Evolutionary conservation across 2,797 vertebrate species (phyloP).

Genomic region (Pogonophryne albipinna): DNA sequence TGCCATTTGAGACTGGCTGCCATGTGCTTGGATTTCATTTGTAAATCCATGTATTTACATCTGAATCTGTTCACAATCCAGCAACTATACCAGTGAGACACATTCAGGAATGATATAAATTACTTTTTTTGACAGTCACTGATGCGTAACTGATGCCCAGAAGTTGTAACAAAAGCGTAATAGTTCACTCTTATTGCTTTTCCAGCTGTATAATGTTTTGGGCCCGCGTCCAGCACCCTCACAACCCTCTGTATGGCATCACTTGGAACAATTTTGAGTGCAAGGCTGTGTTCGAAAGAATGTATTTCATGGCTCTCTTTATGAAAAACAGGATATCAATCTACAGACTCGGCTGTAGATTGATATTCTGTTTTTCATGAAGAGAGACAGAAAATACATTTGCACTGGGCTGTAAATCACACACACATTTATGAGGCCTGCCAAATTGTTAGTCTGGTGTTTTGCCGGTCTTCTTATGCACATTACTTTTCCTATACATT

Average conservation of each 20-base stretch:
- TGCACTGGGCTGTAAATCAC: constrained; percentile 45
- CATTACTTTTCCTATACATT: neutral
- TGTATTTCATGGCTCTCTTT: constrained; percentile 48
- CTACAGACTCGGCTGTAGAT: constrained; percentile 16
- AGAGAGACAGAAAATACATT: neutral
- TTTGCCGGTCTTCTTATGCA: constrained; percentile 4
- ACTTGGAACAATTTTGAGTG: constrained; percentile 43
- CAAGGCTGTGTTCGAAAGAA: constrained; percentile 46
- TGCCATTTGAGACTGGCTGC: constrained; percentile 61
- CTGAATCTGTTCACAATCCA: constrained; percentile 58
- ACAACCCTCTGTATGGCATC: constrained; percentile 39
- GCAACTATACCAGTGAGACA: constrained; percentile 50
- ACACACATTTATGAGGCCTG: constrained; percentile 54
- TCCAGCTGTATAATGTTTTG: constrained; percentile 42
- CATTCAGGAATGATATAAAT: constrained; percentile 43
- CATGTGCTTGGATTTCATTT: constrained; percentile 72
- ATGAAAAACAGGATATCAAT: constrained; percentile 46
- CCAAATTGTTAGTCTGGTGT: constrained; percentile 31
- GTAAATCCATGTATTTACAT: constrained; percentile 54
- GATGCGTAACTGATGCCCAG: constrained; percentile 42
- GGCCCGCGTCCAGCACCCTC: constrained; percentile 34
- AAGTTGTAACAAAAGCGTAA: constrained; percentile 52
- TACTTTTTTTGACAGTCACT: constrained; percentile 20
- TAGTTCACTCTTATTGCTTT: constrained; percentile 52
- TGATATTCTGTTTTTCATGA: neutral